Conservation (phyloP, 2,888 invertebrate genomes). For the Rotaria sp. region DNA sequence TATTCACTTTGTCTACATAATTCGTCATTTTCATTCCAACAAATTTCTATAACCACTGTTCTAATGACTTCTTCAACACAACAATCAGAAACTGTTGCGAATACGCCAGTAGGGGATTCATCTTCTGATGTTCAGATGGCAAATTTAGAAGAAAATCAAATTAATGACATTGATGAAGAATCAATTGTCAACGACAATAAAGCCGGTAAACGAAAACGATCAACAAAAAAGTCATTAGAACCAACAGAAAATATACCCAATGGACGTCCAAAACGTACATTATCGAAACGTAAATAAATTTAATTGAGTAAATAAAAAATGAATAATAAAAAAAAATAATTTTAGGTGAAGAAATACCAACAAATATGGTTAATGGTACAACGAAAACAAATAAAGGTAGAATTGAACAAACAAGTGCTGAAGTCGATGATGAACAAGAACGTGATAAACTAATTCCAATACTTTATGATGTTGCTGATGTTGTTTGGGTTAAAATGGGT, state of each 20-base stretch:
- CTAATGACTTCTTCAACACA: too few relatives aligned
- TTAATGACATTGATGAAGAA: not conserved
- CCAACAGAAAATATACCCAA: not conserved
- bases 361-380: not conserved
- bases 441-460: not conserved
- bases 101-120: not conserved
- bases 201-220: not conserved
- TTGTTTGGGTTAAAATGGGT: conserved; percentile 10
- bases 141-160: not conserved
- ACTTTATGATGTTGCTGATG: conserved; percentile 1
- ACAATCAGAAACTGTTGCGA: too few relatives aligned
- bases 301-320: not conserved
- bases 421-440: not conserved
- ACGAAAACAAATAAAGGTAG: not conserved
- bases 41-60: too few relatives aligned
- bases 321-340: not conserved
- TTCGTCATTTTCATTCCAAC: too few relatives aligned
- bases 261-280: not conserved
- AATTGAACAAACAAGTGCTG: not conserved
- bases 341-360: not conserved
- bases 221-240: not conserved
- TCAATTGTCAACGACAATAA: not conserved
- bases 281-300: not conserved
- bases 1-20: too few relatives aligned
- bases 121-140: not conserved